Evolutionary conservation across 1,140 invertebrate genomes (phyloP).

Genomic region (Thereuonema tuberculata): DNA sequence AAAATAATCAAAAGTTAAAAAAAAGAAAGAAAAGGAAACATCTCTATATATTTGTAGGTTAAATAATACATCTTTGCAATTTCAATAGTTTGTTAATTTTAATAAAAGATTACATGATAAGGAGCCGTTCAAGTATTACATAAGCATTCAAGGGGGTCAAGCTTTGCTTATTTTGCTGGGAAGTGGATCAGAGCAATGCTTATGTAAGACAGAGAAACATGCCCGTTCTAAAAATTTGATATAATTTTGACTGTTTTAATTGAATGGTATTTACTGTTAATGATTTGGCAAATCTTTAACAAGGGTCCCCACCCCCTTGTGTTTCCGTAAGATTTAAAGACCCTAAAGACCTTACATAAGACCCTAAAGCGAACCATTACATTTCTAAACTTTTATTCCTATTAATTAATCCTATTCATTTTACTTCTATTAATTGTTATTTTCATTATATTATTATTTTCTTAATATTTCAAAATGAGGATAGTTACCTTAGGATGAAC

Average conservation of each 20-base stretch:
- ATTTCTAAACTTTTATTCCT: neutral
- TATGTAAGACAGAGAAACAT: too few relatives aligned
- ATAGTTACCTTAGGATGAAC: constrained; percentile 69
- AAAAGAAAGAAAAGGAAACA: too few relatives aligned
- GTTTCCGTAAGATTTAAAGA: too few relatives aligned
- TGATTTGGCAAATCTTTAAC: too few relatives aligned
- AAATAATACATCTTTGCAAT: neutral
- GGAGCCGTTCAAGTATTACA: neutral
- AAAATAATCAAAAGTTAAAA: constrained; percentile 15
- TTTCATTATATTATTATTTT: neutral
- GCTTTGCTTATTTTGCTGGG: neutral
- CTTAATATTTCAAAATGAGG: neutral
- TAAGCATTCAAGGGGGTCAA: neutral
- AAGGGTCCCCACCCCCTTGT: too few relatives aligned
- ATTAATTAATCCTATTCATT: neutral
- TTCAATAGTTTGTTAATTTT: neutral
- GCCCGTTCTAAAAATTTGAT: too few relatives aligned
- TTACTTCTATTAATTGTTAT: neutral
- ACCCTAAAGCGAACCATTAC: neutral
- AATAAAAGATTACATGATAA: constrained; percentile 10
- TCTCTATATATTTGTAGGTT: too few relatives aligned
- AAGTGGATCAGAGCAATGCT: too few relatives aligned
- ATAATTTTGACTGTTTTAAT: too few relatives aligned
- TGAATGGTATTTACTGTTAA: too few relatives aligned
- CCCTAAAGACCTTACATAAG: neutral